These are phyloP conservation scores for Andricus quercusramuli DNA, from an alignment of 2,888 invertebrate species.

Conservation along the genomic window DNA sequence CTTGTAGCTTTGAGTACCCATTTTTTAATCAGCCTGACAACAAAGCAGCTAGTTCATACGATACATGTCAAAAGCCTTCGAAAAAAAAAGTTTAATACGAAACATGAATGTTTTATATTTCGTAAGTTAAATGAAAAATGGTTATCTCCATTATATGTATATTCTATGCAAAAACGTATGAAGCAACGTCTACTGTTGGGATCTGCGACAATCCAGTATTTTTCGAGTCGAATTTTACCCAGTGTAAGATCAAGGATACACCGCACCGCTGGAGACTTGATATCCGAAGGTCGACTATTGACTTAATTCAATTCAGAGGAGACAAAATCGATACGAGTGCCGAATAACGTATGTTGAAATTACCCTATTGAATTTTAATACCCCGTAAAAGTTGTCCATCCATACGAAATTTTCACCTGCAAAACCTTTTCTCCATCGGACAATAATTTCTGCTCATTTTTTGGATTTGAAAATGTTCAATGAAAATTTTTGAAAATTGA, in stretches of 20 bases:
- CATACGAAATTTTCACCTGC: too few species aligned
- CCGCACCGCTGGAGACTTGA: slow-evolving; percentile 3
- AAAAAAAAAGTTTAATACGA: too few species aligned
- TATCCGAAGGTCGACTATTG: not conserved
- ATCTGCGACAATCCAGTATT: not conserved
- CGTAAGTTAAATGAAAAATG: not conserved
- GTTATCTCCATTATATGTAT: not conserved
- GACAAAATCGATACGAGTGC: not conserved
- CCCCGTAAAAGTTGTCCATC: too few species aligned
- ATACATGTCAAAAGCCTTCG: not conserved
- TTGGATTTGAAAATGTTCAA: too few species aligned
- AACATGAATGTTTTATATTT: not conserved
- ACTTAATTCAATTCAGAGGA: slow-evolving; percentile 15
- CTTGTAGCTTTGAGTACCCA: not conserved
- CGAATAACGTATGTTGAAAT: not conserved
- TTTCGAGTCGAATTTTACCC: not conserved
- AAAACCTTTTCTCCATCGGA: too few species aligned
- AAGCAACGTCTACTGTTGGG: not conserved
- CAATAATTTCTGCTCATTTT: too few species aligned
- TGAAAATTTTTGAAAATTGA: too few species aligned
- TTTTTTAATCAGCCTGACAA: not conserved
- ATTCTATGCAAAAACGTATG: not conserved
- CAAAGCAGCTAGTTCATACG: not conserved
- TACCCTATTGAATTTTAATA: not conserved
- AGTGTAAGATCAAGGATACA: not conserved